A percentile compares a stretch with the other conserved stretches of the same genome.
Conservation (phyloP, 2,797 vertebrate genomes). For the Rhincodon typus region DNA sequence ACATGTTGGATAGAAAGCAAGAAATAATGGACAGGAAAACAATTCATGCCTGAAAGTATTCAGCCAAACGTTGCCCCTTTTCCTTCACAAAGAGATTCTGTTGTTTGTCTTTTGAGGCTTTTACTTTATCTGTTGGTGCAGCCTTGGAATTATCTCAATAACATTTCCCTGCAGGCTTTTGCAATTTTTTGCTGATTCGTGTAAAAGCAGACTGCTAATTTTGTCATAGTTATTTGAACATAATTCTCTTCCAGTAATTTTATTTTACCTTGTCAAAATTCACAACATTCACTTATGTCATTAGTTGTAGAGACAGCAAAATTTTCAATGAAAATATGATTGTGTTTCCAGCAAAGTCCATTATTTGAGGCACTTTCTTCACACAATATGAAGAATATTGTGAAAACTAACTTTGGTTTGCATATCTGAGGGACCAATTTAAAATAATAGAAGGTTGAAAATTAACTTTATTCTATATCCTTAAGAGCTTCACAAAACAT, state of each 20-base stretch:
- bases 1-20: neutral
- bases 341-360: neutral
- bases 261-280: neutral
- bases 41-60: neutral
- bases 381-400: neutral
- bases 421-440: neutral
- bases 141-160: neutral
- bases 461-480: neutral
- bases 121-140: neutral
- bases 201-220: neutral
- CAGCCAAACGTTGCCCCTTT: neutral
- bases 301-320: neutral
- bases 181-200: conserved; percentile 1
- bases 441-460: neutral
- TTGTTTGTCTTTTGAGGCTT: neutral
- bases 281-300: neutral
- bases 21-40: neutral
- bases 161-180: neutral
- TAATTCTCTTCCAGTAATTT: neutral
- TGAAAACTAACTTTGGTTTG: neutral
- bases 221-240: neutral
- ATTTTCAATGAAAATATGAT: neutral
- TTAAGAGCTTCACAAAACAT: neutral
- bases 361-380: neutral
- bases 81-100: neutral